Conservation (phyloP, 2,888 invertebrate species). For the Aspidapion aeneum region DNA sequence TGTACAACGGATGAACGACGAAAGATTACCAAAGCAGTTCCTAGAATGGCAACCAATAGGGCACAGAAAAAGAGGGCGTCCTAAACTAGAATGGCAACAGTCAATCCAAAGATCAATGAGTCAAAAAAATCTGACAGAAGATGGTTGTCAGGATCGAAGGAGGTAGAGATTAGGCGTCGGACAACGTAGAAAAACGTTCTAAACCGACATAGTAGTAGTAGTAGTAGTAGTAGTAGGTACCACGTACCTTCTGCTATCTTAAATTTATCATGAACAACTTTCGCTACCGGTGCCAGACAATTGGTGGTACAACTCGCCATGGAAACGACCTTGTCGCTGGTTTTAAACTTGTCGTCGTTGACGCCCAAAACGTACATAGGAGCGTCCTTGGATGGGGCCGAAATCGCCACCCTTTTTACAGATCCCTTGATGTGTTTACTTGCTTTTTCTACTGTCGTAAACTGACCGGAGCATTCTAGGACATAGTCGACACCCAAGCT, state of each 20-base stretch:
- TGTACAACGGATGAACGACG: too few relatives aligned
- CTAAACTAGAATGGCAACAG: too few relatives aligned
- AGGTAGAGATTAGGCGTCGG: too few relatives aligned
- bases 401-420: constrained; percentile 42
- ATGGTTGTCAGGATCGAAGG: too few relatives aligned
- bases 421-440: constrained; percentile 45
- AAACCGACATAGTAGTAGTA: too few relatives aligned
- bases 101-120: too few relatives aligned
- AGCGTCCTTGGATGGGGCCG: constrained; percentile 70
- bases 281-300: constrained; percentile 77
- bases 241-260: constrained; percentile 64
- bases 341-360: constrained; percentile 60
- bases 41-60: too few relatives aligned
- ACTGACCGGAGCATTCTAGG: constrained; percentile 72
- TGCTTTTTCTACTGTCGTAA: constrained; percentile 68
- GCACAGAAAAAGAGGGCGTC: too few relatives aligned
- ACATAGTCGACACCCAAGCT: constrained; percentile 60
- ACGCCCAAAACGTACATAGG: constrained; percentile 74
- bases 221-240: too few relatives aligned
- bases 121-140: too few relatives aligned
- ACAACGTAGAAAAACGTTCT: too few relatives aligned
- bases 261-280: constrained; percentile 69
- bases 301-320: constrained; percentile 84
- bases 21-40: too few relatives aligned
- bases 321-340: constrained; percentile 60